phyloP scores from a whole-genome alignment of 1,140 invertebrate genomes.

The Holcopasites calliopsidis region DNA sequence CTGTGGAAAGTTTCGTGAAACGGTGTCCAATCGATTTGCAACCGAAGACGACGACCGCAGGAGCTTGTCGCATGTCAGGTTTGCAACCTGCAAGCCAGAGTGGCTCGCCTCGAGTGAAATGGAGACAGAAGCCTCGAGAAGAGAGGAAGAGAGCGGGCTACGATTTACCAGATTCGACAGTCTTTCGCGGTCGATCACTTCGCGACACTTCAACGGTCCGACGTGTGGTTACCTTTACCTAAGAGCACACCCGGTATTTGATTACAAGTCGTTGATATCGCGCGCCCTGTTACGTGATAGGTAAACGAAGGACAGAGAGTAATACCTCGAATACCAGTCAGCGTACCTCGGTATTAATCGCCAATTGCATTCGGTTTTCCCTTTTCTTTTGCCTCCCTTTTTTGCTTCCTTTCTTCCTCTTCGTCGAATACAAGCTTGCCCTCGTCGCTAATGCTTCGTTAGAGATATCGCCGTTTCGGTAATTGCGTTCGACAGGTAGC shows the following conservation, averaged over 20 bases:
- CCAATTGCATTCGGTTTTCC: neutral
- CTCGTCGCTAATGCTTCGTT: no score
- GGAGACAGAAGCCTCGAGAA: neutral
- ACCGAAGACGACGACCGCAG: conserved; percentile 29
- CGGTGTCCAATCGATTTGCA: conserved; percentile 29
- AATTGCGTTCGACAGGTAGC: neutral
- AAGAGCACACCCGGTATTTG: conserved; percentile 33
- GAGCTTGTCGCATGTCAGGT: conserved; percentile 29
- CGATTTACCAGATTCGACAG: conserved; percentile 15
- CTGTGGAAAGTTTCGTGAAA: conserved; percentile 15
- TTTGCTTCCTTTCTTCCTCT: neutral
- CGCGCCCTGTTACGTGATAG: conserved; percentile 37
- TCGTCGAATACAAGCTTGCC: neutral
- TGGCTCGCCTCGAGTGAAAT: conserved; percentile 13
- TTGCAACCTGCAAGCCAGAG: conserved; percentile 28
- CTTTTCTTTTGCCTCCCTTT: no score
- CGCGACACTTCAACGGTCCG: conserved; percentile 42
- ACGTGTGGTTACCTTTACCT: conserved; percentile 47
- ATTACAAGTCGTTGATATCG: conserved; percentile 35
- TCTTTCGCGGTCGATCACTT: conserved; percentile 20
- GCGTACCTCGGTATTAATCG: neutral
- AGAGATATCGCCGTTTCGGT: neutral
- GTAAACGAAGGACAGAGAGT: neutral
- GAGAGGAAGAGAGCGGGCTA: neutral
- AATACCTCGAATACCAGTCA: conserved; percentile 21